Percentiles rank a stretch among this genome's conserved stretches.
phyloP scores from a whole-genome alignment of 2,113 vertebrate species.

The Naja naja region DNA sequence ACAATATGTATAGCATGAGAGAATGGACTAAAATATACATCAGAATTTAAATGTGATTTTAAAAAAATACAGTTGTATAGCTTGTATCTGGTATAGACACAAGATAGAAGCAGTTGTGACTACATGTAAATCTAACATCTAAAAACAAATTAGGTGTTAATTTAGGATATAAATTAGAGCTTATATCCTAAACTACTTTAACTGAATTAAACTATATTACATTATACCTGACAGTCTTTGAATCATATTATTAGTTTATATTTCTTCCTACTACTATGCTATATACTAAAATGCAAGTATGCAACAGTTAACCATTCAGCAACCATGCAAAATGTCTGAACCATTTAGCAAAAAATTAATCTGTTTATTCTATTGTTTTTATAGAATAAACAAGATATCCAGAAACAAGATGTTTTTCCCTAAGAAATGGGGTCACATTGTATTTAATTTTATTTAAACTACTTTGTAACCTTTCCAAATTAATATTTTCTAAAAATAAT shows the following conservation, averaged over 20 bases:
- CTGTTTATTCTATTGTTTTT: rapidly evolving
- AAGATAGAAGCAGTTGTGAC: too few relatives aligned
- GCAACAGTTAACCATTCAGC: neutral
- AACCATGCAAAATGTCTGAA: neutral
- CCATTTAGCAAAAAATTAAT: neutral
- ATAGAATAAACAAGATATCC: neutral
- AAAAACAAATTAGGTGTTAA: neutral
- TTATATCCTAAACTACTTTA: neutral
- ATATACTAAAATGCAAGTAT: neutral
- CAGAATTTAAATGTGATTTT: neutral
- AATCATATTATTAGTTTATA: neutral
- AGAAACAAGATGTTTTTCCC: neutral
- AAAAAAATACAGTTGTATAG: neutral
- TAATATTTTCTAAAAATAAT: slow-evolving; percentile 14
- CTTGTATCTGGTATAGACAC: neutral
- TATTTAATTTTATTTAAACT: slow-evolving; percentile 20
- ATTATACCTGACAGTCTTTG: neutral
- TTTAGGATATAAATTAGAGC: neutral
- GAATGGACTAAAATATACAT: neutral
- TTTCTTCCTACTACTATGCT: neutral
- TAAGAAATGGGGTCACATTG: neutral
- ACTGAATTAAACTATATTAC: neutral
- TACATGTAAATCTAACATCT: neutral
- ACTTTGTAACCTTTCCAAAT: neutral
- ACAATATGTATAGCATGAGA: neutral